These are phyloP conservation scores for Desmodus rotundus DNA, from an alignment of 2,113 vertebrate genomes.

Conservation along the genomic window DNA sequence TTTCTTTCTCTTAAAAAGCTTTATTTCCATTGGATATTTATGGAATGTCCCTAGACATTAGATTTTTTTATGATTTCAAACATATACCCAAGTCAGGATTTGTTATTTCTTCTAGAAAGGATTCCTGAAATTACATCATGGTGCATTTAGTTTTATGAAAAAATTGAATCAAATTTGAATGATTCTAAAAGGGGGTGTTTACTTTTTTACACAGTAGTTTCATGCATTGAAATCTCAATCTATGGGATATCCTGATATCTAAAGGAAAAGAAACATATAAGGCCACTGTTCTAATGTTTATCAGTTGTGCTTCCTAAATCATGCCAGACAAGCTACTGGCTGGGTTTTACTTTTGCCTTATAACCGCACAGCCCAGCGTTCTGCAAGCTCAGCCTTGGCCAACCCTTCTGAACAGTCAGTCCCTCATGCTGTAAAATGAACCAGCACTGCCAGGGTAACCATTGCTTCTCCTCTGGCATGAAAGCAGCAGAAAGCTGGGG, in stretches of 20 bases:
- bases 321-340: accelerated
- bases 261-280: background rate
- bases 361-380: background rate
- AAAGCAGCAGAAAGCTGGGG: too few relatives aligned
- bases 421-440: background rate
- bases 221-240: background rate
- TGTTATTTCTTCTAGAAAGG: background rate
- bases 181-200: background rate
- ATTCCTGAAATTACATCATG: background rate
- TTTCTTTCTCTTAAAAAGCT: background rate
- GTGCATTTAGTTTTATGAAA: background rate
- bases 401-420: background rate
- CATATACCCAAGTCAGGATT: background rate
- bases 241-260: background rate
- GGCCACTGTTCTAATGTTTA: background rate
- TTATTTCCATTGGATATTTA: background rate
- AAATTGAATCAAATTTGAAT: background rate
- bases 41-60: background rate
- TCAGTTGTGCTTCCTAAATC: background rate
- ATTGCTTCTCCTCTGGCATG: background rate
- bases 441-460: too few relatives aligned
- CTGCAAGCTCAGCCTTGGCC: too few relatives aligned
- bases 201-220: background rate
- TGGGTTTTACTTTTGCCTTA: background rate
- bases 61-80: background rate